Evolutionary conservation across 2,888 invertebrate species (phyloP).

Genomic region (Carpatolechia fugitivella): DNA sequence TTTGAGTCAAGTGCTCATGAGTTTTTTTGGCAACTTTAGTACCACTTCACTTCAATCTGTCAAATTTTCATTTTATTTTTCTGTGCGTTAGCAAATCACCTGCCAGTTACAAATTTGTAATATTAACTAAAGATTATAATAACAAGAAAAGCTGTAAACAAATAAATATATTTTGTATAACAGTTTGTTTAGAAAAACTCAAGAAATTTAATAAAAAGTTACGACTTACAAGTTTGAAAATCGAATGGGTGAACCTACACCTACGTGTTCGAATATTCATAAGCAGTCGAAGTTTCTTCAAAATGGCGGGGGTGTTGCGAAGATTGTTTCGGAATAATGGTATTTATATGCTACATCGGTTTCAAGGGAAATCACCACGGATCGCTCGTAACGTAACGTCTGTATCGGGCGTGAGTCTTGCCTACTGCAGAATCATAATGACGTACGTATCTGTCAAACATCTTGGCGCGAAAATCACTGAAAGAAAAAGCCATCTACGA

Average conservation of each 20-base stretch:
- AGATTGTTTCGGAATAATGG: slow-evolving; percentile 76
- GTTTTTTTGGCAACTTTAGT: slow-evolving; percentile 14
- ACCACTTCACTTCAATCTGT: slow-evolving; percentile 7
- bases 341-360: slow-evolving; percentile 79
- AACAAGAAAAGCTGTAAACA: not conserved
- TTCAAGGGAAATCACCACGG: slow-evolving; percentile 77
- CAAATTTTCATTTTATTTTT: not conserved
- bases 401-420: slow-evolving; percentile 33
- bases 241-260: slow-evolving; percentile 1
- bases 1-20: slow-evolving; percentile 27
- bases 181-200: slow-evolving; percentile 3
- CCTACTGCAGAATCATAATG: slow-evolving; percentile 16
- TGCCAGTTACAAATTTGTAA: slow-evolving; percentile 2
- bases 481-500: too few relatives aligned
- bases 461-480: too few relatives aligned
- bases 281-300: slow-evolving; percentile 50
- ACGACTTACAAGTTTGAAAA: not conserved
- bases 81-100: not conserved
- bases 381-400: slow-evolving; percentile 63
- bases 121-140: too few relatives aligned
- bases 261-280: slow-evolving; percentile 42
- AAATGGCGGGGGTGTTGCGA: slow-evolving; percentile 51
- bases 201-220: slow-evolving; percentile 2
- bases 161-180: too few relatives aligned
- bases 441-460: not conserved